A percentile compares a stretch with the other conserved stretches of the same genome.
These are phyloP conservation scores for Drosophila vallismaia DNA, from an alignment of 2,888 invertebrate species.

Conservation along the genomic window DNA sequence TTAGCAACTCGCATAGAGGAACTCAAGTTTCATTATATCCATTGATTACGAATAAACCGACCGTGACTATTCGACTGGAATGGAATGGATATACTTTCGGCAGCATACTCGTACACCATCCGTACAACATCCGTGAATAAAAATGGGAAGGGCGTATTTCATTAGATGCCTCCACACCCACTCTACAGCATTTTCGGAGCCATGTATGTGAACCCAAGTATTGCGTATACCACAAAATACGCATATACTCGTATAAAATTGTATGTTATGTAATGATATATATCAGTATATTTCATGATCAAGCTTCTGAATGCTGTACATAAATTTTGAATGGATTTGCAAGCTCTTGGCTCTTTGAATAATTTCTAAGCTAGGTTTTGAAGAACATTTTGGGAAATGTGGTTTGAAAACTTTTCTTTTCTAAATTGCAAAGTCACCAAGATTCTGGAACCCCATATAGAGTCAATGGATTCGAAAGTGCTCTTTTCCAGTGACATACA, in stretches of 20 bases:
- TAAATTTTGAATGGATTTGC: neutral
- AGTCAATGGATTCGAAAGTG: conserved; percentile 17
- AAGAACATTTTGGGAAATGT: neutral
- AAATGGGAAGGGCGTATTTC: conserved; percentile 43
- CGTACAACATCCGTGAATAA: conserved; percentile 37
- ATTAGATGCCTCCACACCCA: conserved; percentile 47
- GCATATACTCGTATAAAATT: conserved; percentile 1
- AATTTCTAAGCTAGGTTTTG: neutral
- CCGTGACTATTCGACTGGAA: conserved; percentile 41
- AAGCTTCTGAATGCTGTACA: neutral
- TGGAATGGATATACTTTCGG: conserved; percentile 42
- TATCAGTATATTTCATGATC: conserved; percentile 12
- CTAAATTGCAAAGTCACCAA: neutral
- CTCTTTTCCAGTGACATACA: conserved; percentile 23
- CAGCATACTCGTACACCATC: conserved; percentile 24
- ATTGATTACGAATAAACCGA: conserved; percentile 42
- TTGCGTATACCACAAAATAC: conserved; percentile 20
- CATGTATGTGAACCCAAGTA: conserved; percentile 11
- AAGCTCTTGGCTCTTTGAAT: neutral
- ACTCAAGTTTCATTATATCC: conserved; percentile 40
- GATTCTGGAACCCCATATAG: neutral
- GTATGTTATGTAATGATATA: conserved; percentile 10
- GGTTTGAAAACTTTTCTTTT: neutral
- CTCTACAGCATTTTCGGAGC: conserved; percentile 30
- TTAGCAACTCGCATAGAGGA: conserved; percentile 37